A percentile compares a stretch with the other conserved stretches of the same genome.
Evolutionary conservation across 2,888 invertebrate genomes (phyloP).

Genomic region (Patella pellucida): DNA sequence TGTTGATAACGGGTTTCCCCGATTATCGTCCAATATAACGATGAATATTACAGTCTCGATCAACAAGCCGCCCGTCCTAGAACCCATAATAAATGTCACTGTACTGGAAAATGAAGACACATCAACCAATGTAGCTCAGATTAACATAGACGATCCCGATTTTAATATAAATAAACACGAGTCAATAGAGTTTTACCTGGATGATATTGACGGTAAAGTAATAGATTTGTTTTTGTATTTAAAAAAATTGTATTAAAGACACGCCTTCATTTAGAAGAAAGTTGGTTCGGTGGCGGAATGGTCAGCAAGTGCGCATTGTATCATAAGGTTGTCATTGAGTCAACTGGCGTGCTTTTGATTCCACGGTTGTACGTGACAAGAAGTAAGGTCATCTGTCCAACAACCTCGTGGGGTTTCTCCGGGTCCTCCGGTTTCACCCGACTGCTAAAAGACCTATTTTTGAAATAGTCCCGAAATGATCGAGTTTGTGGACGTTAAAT

Average conservation of each 20-base stretch:
- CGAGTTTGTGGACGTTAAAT: too few relatives aligned
- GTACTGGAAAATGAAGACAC: constrained; percentile 21
- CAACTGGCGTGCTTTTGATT: too few relatives aligned
- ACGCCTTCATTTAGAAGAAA: not conserved
- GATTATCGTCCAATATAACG: constrained; percentile 16
- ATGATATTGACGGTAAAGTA: constrained; percentile 13
- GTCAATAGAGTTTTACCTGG: constrained; percentile 15
- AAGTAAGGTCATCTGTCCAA: too few relatives aligned
- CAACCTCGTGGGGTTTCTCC: too few relatives aligned
- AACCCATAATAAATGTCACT: not conserved
- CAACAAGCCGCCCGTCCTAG: constrained; percentile 25
- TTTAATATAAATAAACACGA: constrained; percentile 19
- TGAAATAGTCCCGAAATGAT: too few relatives aligned
- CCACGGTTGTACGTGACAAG: too few relatives aligned
- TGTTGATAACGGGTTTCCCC: constrained; percentile 31
- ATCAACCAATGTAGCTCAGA: constrained; percentile 22
- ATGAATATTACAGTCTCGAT: constrained; percentile 26
- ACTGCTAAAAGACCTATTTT: too few relatives aligned
- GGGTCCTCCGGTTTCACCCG: too few relatives aligned
- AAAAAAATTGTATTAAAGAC: not conserved
- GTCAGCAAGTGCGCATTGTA: too few relatives aligned
- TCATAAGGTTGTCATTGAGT: too few relatives aligned
- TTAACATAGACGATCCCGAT: constrained; percentile 27
- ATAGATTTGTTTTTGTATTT: too few relatives aligned
- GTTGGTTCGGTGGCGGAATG: too few relatives aligned